Conservation (phyloP, 2,113 vertebrate genomes). For the Geococcyx californianus region DNA sequence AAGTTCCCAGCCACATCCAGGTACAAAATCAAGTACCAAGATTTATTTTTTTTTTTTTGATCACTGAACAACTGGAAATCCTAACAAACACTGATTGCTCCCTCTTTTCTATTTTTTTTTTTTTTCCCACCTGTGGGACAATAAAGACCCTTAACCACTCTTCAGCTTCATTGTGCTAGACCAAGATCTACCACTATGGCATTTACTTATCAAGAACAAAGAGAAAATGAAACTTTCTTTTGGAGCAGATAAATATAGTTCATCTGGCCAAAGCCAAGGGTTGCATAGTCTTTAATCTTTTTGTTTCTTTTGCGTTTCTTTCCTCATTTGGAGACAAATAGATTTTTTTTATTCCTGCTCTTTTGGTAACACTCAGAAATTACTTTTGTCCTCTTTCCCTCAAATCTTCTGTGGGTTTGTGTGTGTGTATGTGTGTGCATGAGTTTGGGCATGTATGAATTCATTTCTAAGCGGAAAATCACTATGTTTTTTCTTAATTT, state of each 20-base stretch:
- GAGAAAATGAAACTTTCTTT: neutral
- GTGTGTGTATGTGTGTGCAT: rapidly evolving
- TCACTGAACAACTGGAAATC: neutral
- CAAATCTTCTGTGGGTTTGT: neutral
- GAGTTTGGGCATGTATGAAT: neutral
- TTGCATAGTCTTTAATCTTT: neutral
- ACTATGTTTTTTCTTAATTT: neutral
- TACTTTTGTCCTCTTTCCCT: neutral
- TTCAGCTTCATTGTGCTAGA: neutral
- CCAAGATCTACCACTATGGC: neutral
- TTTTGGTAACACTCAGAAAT: neutral
- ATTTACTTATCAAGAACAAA: neutral
- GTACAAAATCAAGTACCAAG: rapidly evolving
- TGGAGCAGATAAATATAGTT: neutral
- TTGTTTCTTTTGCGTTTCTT: neutral
- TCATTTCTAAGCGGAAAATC: neutral
- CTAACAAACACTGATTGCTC: neutral
- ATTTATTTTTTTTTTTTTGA: neutral
- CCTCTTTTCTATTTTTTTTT: neutral
- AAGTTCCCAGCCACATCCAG: neutral
- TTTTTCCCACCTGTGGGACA: neutral
- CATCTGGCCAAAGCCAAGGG: neutral
- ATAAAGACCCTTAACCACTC: neutral
- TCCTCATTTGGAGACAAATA: neutral
- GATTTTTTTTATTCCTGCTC: neutral